Evolutionary conservation across 2,113 vertebrate genomes (phyloP), one percentile per base, ranked within the genome.

Genomic region (Herpailurus yagouaroundi): DNA sequence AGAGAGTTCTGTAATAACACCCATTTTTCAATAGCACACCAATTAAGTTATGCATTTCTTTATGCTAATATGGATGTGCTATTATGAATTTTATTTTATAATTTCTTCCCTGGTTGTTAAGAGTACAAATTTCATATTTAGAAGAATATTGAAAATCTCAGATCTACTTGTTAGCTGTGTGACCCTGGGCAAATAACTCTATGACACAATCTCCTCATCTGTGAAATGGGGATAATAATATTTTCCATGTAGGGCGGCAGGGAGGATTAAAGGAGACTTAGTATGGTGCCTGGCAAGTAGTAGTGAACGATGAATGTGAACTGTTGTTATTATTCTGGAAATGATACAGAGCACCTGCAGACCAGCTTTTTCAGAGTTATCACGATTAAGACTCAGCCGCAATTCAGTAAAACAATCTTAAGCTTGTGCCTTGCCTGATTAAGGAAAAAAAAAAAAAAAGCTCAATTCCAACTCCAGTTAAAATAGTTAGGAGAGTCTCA

Each of bases 81-180:
- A 25, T 74, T 96, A 29, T 8, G 8, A 57, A 60, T 93, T 96
- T 85, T 82, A 74, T 87, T 94, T 96, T 76, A 15, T 12, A 36
- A 19, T 77, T n/a, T 31, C 82, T 3, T 23, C 19, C 29, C 4
- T 41, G 33, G 13, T 57, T 88, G 50, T 76, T 91, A 91, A 82
- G 9, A 66, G 29, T 64, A 23, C 14, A 74, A 11, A 1, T 83
- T 89, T 96, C 23, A 66, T 13, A 84, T 71, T 96, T 63, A 77
- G 60, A 79, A 50, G 33, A 23, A 84, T 73, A 21, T 94, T 84
- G 31, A 90, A 38, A 86, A 92, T 79, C 27, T 91, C 74, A 55
- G 3, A n/a, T 73, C 16, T 41, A 13, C 15, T 79, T 27, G 12
- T 79, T 86, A 86, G 4, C 31, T 73, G 13, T 89, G 12, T 79